Evolutionary conservation across 1,140 invertebrate genomes (phyloP).

Genomic region (Drosophila guanche): DNA sequence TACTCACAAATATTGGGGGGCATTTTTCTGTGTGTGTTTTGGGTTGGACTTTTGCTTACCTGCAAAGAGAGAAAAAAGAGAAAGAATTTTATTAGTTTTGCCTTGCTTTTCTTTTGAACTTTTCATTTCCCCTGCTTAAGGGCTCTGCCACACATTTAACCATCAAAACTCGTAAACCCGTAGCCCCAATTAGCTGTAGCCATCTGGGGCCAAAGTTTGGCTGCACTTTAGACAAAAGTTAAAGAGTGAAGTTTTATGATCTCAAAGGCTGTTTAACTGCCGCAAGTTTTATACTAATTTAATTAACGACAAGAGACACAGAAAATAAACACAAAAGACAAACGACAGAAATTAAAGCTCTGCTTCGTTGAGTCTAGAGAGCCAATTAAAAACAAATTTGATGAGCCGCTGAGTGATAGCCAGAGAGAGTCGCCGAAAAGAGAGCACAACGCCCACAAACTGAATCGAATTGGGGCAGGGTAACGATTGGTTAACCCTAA

Average conservation of each 20-base stretch:
- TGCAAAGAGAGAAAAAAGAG: constrained; percentile 57
- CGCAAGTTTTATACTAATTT: constrained; percentile 57
- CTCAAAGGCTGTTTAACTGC: constrained; percentile 10
- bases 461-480: constrained; percentile 4
- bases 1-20: constrained; percentile 37
- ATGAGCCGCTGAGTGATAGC: constrained; percentile 18
- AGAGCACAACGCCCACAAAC: constrained; percentile 47
- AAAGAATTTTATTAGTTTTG: constrained; percentile 60
- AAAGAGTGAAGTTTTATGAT: constrained; percentile 54
- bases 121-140: constrained; percentile 6
- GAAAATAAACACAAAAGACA: constrained; percentile 7
- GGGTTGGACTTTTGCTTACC: constrained; percentile 60
- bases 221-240: constrained; percentile 26
- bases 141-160: background rate
- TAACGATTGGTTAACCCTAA: background rate
- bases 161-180: constrained; percentile 37
- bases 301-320: constrained; percentile 42
- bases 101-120: constrained; percentile 53
- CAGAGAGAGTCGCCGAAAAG: background rate
- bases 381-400: constrained; percentile 31
- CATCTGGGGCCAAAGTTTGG: constrained; percentile 18
- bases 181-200: constrained; percentile 23
- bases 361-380: background rate
- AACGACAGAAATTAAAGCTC: constrained; percentile 17
- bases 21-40: constrained; percentile 17